Percentiles rank a stretch among this genome's conserved stretches.
These are phyloP conservation scores for Narcine bancroftii DNA, from an alignment of 2,113 vertebrate genomes.

Conservation along the genomic window DNA sequence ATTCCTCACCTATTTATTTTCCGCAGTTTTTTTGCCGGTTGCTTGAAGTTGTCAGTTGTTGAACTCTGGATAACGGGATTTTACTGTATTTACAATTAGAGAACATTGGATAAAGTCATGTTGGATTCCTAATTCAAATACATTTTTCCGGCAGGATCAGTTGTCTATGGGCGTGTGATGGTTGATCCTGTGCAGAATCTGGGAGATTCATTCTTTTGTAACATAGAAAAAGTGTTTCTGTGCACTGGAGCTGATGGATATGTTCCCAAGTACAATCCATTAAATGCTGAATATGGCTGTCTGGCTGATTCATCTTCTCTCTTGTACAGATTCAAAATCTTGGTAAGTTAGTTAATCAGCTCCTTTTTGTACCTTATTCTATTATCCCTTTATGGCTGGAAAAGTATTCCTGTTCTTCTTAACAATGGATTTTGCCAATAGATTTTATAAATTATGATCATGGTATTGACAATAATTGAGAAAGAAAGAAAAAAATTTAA, in stretches of 20 bases:
- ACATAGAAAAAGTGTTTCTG: conserved; percentile 88
- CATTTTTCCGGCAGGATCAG: conserved; percentile 61
- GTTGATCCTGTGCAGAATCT: conserved; percentile 93
- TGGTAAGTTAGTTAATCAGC: conserved; percentile 60
- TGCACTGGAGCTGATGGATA: conserved; percentile 91
- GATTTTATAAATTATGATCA: too few species aligned
- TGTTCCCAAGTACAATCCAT: conserved; percentile 84
- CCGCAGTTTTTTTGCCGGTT: too few species aligned
- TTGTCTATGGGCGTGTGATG: conserved; percentile 85
- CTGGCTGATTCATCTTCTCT: conserved; percentile 82
- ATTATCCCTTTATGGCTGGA: too few species aligned
- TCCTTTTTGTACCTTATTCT: too few species aligned
- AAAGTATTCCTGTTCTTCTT: too few species aligned
- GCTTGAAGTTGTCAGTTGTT: too few species aligned
- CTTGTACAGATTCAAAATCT: conserved; percentile 83
- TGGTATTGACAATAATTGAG: background rate
- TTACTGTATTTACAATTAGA: background rate
- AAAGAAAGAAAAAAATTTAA: background rate
- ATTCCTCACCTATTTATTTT: too few species aligned
- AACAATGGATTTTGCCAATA: too few species aligned
- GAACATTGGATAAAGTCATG: background rate
- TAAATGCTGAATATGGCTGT: conserved; percentile 80
- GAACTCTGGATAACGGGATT: too few species aligned
- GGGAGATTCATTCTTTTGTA: conserved; percentile 87
- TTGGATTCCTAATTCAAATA: background rate